phyloP scores from a whole-genome alignment of 2,888 invertebrate species.

The Brachycybe producta region DNA sequence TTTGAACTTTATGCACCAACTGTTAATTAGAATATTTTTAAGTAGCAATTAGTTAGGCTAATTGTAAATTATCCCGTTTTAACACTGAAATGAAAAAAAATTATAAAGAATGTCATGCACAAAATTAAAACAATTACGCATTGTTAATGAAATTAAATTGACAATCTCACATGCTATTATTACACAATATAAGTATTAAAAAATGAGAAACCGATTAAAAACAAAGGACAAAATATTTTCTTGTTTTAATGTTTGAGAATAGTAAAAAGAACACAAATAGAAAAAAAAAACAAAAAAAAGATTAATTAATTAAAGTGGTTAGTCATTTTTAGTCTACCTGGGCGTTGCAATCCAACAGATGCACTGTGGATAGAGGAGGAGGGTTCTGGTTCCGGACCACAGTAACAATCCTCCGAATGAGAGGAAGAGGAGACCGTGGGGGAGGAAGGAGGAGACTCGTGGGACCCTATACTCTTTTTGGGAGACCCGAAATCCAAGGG shows the following conservation, averaged over 20 bases:
- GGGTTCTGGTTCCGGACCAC: constrained; percentile 21
- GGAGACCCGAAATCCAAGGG: constrained; percentile 13
- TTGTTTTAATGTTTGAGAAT: too few relatives aligned
- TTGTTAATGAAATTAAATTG: too few relatives aligned
- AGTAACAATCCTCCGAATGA: constrained; percentile 22
- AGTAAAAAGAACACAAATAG: too few relatives aligned
- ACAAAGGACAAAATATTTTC: too few relatives aligned
- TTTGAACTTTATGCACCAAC: too few relatives aligned
- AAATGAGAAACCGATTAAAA: too few relatives aligned
- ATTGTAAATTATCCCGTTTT: too few relatives aligned
- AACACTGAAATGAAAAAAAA: too few relatives aligned
- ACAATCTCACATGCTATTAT: too few relatives aligned
- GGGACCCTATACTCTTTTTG: constrained; percentile 1
- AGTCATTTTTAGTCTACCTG: constrained; percentile 20
- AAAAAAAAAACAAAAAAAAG: background rate
- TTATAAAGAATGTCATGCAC: too few relatives aligned
- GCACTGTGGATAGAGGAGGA: constrained; percentile 15
- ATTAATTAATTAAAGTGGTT: constrained; percentile 8
- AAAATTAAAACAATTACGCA: too few relatives aligned
- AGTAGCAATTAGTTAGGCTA: background rate
- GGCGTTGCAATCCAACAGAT: constrained; percentile 19
- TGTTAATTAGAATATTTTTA: background rate
- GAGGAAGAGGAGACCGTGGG: constrained; percentile 21
- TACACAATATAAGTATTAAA: background rate
- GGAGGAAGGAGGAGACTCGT: constrained; percentile 19